Base-by-base conservation (phyloP, 2,888 invertebrate genomes). In the Eupithecia inturbata region DNA sequence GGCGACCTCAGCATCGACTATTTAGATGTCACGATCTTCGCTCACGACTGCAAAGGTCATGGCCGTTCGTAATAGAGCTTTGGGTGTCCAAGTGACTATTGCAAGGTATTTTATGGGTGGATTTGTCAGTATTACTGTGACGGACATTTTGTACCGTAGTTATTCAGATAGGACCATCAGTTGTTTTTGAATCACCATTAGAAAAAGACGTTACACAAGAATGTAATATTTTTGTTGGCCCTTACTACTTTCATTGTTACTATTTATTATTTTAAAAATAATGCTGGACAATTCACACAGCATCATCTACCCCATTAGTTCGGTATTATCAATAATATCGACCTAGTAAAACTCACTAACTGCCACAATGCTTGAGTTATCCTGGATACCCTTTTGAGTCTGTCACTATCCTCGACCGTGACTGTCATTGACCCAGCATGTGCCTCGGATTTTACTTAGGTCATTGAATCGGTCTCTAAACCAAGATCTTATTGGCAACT, bases 11-110 rank as follows among this genome's bases (percentile, higher is more conserved):
- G 81, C 83, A 84, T 84, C 87, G 84, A 86, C 88, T 90, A 91
- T 90, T 92, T 90, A 91, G 92, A 92, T 93, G 93, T 92, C 93
- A 93, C 93, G 93, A 92, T 82, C 85, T 84, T 86, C 78, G 86
- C 88, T 90, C 93, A 92, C 92, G 92, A 92, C 76, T 82, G 75
- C 80, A 93, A 93, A 93, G 93, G 91, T 93, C 93, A 93, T 79
- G 93, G 93, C 78, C 89, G 82, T 79, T 79, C 77, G 82, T 87
- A 85, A 87, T 86, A 85, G 83, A 86, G 86, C 84, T 87, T 78
- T 77, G 76, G 71, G 77, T 77, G 74, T 73, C 75, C 71, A 70
- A 74, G 74, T 76, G 74, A 70, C 77, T 71, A 72, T 72, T 69
- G 63, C 73, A 33, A 71, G 63, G 71, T 62, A 72, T 71, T 67